Base-by-base conservation (phyloP, 2,113 vertebrate species). In the Xiphophorus hellerii region DNA sequence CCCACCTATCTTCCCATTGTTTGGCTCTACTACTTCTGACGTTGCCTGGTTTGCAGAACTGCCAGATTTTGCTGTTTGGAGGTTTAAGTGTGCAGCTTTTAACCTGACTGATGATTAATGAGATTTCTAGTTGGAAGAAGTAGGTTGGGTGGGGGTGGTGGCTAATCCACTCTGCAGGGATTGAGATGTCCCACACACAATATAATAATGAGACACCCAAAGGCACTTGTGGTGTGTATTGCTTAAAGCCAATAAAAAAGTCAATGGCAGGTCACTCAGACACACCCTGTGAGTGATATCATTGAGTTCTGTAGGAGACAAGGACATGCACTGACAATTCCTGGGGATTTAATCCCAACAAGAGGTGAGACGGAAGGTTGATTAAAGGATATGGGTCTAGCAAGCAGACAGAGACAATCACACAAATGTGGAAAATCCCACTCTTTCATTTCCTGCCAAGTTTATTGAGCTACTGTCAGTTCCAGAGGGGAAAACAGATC, bases 31-130 rank as follows among this genome's bases (percentile, higher is more conserved):
- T 60, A 69, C 68, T 69, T 66, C 25, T 0, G 37, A 69, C 39
- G 33, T 13, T 84, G 82, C 81, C 83, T 74, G 82, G 69, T 81
- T 77, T 76, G 84, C 82, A 62, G 70, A 7, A 48, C 27, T 79
- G 74, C 80, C 87, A 84, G 73, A 67, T 83, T 78, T 44, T 66
- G 48, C 27, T 74, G 78, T 76, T 61, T 80, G 68, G 67, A 77
- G 74, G 82, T 82, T 78, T 70, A 67, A 74, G 69, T 5, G 33
- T 74, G 68, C 33, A 71, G 30, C 66, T 81, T 58, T 76, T 62
- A 74, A 68, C 60, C 83, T 81, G 79, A 89, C 86, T 84, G 88
- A 84, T 88, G 85, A 83, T 85, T 81, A 81, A 66, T 68, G 66
- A 80, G 58, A 82, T 83, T 54, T 74, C 27, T 4, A 62, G 71